Evolutionary conservation across 2,797 vertebrate genomes (phyloP).

Genomic region (Chaenodraco wilsoni): DNA sequence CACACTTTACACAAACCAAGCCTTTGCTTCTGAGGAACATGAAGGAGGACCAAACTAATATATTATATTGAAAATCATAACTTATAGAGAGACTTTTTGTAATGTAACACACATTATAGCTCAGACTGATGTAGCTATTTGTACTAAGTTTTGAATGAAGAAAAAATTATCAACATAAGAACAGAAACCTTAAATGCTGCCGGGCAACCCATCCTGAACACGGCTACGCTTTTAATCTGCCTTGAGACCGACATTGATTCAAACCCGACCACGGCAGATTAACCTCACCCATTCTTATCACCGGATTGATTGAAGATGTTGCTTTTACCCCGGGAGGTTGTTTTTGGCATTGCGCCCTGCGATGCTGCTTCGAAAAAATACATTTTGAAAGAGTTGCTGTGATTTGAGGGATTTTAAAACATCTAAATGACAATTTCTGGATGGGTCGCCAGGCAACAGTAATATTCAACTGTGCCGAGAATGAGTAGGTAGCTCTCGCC

Average conservation of each 20-base stretch:
- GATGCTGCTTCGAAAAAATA: slow-evolving; percentile 13
- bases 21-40: slow-evolving; percentile 70
- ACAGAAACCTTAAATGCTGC: slow-evolving; percentile 68
- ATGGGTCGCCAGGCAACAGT: slow-evolving; percentile 69
- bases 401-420: slow-evolving; percentile 36
- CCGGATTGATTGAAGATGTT: slow-evolving; percentile 10
- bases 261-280: slow-evolving; percentile 23
- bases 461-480: slow-evolving; percentile 67
- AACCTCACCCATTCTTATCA: slow-evolving; percentile 17
- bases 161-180: slow-evolving; percentile 43
- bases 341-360: slow-evolving; percentile 26
- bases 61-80: slow-evolving; percentile 70
- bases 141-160: slow-evolving; percentile 76
- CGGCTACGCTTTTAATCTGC: slow-evolving; percentile 47
- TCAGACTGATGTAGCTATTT: slow-evolving; percentile 82
- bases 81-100: slow-evolving; percentile 75
- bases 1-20: slow-evolving; percentile 65
- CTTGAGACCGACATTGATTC: slow-evolving; percentile 36
- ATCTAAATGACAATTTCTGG: slow-evolving; percentile 43
- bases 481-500: slow-evolving; percentile 67
- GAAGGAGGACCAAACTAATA: slow-evolving; percentile 75
- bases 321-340: slow-evolving; percentile 8
- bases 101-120: slow-evolving; percentile 76
- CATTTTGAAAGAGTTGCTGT: slow-evolving; percentile 14
- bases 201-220: slow-evolving; percentile 61